These are phyloP conservation scores for Megalonaias nervosa DNA, from an alignment of 1,140 invertebrate species.

Conservation along the genomic window DNA sequence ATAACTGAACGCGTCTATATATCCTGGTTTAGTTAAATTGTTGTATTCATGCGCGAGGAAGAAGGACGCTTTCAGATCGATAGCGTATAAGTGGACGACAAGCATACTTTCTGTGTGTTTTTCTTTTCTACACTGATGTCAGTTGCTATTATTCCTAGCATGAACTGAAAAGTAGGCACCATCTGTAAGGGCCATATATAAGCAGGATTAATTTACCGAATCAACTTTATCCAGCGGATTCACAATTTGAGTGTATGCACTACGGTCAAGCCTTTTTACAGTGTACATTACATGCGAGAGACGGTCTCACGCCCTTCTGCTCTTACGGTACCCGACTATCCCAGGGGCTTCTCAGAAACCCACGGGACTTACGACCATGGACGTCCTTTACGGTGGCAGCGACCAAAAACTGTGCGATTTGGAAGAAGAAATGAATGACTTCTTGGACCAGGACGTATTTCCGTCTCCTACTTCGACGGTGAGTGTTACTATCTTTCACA, in stretches of 20 bases:
- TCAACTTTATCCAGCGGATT: not conserved
- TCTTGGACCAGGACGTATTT: conserved; percentile 60
- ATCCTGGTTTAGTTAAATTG: conserved; percentile 18
- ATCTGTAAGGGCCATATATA: no score
- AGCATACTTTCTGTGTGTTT: conserved; percentile 1
- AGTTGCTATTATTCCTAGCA: no score
- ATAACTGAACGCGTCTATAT: conserved; percentile 27
- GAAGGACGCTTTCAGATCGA: not conserved
- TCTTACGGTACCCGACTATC: conserved; percentile 49
- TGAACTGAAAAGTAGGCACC: no score
- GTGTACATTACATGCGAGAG: not conserved
- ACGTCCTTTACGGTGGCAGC: conserved; percentile 61
- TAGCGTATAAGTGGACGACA: not conserved
- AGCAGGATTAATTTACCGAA: no score
- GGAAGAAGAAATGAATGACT: conserved; percentile 60
- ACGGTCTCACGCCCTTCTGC: not conserved
- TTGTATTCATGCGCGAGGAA: conserved; percentile 29
- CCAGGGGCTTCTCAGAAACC: conserved; percentile 52
- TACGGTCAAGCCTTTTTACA: conserved; percentile 4
- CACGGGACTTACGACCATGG: conserved; percentile 63
- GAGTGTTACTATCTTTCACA: conserved; percentile 14
- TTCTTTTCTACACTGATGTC: not conserved
- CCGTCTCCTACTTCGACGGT: conserved; percentile 46
- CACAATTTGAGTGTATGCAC: no score
- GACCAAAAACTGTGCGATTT: conserved; percentile 61